A percentile compares a stretch with the other conserved stretches of the same genome.
These are phyloP conservation scores for Sterna hirundo DNA, from an alignment of 2,113 vertebrate species.

Conservation along the genomic window DNA sequence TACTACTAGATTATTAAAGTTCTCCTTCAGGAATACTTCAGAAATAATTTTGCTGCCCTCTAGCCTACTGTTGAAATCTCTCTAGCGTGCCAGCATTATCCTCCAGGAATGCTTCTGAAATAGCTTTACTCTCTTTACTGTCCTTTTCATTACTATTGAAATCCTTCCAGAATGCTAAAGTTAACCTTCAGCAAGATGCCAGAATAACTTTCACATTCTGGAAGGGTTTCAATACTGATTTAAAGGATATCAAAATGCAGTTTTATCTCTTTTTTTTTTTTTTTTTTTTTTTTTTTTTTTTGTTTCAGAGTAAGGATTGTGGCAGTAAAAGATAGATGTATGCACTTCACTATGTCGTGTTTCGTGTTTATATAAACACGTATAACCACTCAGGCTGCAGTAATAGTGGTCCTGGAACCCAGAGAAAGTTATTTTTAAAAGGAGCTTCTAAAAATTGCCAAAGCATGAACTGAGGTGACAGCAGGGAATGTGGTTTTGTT, in stretches of 20 bases:
- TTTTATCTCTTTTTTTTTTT: background rate
- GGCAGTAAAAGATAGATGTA: background rate
- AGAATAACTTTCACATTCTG: conserved; percentile 65
- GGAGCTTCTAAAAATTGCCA: conserved; percentile 43
- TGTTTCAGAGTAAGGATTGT: background rate
- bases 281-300: background rate
- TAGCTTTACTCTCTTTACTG: conserved; percentile 57
- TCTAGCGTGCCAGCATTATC: conserved; percentile 48
- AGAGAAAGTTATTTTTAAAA: conserved; percentile 17
- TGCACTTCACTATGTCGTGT: background rate
- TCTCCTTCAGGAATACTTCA: conserved; percentile 71
- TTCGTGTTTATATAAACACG: background rate
- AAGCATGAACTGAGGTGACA: conserved; percentile 41
- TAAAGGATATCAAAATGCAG: conserved; percentile 42
- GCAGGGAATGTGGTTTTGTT: conserved; percentile 48
- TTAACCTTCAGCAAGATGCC: conserved; percentile 71
- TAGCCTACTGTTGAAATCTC: conserved; percentile 58
- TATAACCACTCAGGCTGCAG: background rate
- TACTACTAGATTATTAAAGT: conserved; percentile 70
- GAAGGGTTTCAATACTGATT: conserved; percentile 62
- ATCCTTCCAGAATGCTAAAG: conserved; percentile 72
- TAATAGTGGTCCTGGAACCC: background rate
- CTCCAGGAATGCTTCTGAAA: conserved; percentile 70
- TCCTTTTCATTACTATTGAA: conserved; percentile 72
- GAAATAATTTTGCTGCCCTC: conserved; percentile 73